phyloP scores from a whole-genome alignment of 2,797 vertebrate genomes.

The Ceryle rudis region DNA sequence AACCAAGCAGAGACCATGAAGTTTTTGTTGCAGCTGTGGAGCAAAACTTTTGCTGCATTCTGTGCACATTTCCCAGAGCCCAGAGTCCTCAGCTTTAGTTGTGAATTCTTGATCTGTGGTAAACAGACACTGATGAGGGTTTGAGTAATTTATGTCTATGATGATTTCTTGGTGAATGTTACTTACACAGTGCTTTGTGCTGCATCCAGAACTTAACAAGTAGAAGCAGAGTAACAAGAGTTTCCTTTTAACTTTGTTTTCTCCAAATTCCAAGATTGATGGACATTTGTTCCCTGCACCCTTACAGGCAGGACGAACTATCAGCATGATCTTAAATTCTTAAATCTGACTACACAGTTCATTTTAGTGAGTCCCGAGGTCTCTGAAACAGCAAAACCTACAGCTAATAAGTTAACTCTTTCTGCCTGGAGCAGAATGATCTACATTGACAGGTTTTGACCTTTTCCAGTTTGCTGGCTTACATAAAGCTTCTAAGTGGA shows the following conservation, averaged over 20 bases:
- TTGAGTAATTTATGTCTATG: not conserved
- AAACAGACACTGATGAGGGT: not conserved
- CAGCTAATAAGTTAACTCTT: not conserved
- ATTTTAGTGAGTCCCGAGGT: not conserved
- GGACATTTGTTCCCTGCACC: accelerated
- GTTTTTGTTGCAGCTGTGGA: not conserved
- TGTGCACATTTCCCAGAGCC: accelerated
- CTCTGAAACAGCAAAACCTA: not conserved
- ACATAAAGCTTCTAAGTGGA: not conserved
- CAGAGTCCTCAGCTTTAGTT: not conserved
- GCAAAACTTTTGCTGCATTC: not conserved
- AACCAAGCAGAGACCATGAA: not conserved
- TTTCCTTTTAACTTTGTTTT: not conserved
- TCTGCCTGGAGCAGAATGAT: not conserved
- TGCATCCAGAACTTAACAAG: not conserved
- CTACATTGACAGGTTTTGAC: not conserved
- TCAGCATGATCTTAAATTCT: not conserved
- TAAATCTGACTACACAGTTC: not conserved
- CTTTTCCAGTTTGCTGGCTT: not conserved
- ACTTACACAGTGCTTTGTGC: not conserved
- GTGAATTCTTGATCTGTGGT: accelerated
- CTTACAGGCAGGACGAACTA: not conserved
- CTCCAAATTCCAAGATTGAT: not conserved
- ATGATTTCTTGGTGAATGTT: not conserved
- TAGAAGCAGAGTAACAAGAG: not conserved